Percentiles rank a stretch among this genome's conserved stretches.
These are phyloP conservation scores for Bufo gargarizans DNA, from an alignment of 2,113 vertebrate genomes.

Conservation along the genomic window DNA sequence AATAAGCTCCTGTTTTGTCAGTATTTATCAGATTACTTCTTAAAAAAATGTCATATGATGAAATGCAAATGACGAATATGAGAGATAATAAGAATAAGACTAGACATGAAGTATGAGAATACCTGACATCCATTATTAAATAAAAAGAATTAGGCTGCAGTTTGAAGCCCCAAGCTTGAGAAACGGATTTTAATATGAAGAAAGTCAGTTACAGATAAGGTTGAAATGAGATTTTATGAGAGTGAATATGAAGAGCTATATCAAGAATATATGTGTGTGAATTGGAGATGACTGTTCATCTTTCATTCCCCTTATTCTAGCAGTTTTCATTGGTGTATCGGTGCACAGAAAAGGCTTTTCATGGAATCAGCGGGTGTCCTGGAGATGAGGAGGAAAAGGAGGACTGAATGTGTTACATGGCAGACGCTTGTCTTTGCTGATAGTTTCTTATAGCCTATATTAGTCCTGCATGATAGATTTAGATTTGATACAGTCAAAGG, in stretches of 20 bases:
- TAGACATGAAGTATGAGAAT: not conserved
- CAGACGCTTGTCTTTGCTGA: constrained; percentile 22
- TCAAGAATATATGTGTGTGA: constrained; percentile 13
- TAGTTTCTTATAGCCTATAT: not conserved
- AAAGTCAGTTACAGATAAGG: constrained; percentile 1
- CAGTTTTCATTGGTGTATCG: constrained; percentile 31
- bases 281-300: constrained; percentile 9
- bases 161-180: not conserved
- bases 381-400: not conserved
- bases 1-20: constrained; percentile 8
- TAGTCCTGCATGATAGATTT: not conserved
- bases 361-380: constrained; percentile 42
- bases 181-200: constrained; percentile 1
- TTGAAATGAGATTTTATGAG: constrained; percentile 15
- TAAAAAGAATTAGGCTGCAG: constrained; percentile 2
- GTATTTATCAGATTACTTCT: constrained; percentile 11
- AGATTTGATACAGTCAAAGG: not conserved
- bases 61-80: constrained; percentile 29
- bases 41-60: constrained; percentile 24
- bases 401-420: constrained; percentile 5
- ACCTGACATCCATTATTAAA: constrained; percentile 35
- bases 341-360: constrained; percentile 44
- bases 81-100: constrained; percentile 14
- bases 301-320: constrained; percentile 20
- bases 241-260: not conserved